phyloP scores from a whole-genome alignment of 2,888 invertebrate genomes.

The Eilema sororculum region DNA sequence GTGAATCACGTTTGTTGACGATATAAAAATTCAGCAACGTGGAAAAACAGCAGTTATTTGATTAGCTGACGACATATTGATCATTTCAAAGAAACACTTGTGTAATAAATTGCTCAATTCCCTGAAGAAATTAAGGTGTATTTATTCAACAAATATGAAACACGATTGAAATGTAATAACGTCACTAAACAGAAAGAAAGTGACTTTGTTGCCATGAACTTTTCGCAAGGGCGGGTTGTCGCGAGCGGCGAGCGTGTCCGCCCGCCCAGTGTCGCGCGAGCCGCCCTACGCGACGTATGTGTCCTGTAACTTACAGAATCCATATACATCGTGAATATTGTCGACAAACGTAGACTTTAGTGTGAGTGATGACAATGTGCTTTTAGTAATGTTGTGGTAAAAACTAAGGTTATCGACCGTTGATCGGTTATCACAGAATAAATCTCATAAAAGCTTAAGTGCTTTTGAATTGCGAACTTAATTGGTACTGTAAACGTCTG shows the following conservation, averaged over 20 bases:
- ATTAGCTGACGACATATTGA: slow-evolving; percentile 16
- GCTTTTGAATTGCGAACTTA: slow-evolving; percentile 13
- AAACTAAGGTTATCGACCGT: slow-evolving; percentile 20
- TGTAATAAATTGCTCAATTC: slow-evolving; percentile 46
- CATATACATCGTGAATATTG: slow-evolving; percentile 60
- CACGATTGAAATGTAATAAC: slow-evolving; percentile 71
- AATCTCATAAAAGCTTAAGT: slow-evolving; percentile 17
- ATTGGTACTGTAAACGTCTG: slow-evolving; percentile 6
- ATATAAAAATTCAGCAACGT: neutral
- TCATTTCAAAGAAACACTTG: slow-evolving; percentile 26
- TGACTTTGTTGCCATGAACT: slow-evolving; percentile 80
- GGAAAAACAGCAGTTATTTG: neutral
- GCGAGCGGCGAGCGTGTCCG: slow-evolving; percentile 55
- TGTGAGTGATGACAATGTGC: slow-evolving; percentile 53
- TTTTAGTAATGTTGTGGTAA: slow-evolving; percentile 18
- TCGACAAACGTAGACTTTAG: slow-evolving; percentile 57
- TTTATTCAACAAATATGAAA: slow-evolving; percentile 64
- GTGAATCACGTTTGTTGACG: slow-evolving; percentile 11
- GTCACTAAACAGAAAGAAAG: slow-evolving; percentile 72
- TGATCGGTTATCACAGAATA: slow-evolving; percentile 12
- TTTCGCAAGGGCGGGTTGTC: slow-evolving; percentile 74
- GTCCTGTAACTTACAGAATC: slow-evolving; percentile 50
- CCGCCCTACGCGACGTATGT: slow-evolving; percentile 74
- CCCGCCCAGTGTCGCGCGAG: slow-evolving; percentile 81
- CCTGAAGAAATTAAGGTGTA: slow-evolving; percentile 59